Base-by-base conservation (phyloP, 2,797 vertebrate species). In the Onychomys torridus region DNA sequence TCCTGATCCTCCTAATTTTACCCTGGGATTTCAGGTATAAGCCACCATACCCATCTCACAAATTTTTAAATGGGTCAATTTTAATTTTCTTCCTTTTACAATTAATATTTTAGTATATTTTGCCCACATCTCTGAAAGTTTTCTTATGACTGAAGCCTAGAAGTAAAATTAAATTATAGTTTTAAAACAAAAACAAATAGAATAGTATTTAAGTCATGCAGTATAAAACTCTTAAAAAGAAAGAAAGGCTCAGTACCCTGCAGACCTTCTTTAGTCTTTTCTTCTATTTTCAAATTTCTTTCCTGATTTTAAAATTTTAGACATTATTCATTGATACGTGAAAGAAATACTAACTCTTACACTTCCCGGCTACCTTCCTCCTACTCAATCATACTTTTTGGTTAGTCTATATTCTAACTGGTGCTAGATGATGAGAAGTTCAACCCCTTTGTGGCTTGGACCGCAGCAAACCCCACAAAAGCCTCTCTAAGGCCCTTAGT, bases 41-140 rank as follows among this genome's bases (percentile, higher is more conserved):
- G 14, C 8, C 7, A n/a, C 5, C 57, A 27, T 2, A 46, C 19
- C 34, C 32, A 78, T n/a, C 61, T 79, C 61, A 40, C 61, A 67
- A 37, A 5, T 55, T 82, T 96, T 96, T 81, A 92, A 95, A 82
- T 77, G 43, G 29, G 76, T 82, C 69, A 75, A 29, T 61, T 93
- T 95, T 92, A 14, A 89, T 52, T 93, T 97, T 89, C 21, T 95
- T 94, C 25, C 49, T 91, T 96, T 95, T 75, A 96, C 29, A 95
- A 82, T 87, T 87, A 82, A 76, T 37, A 89, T 89, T 69, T 90
- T 81, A 93, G 65, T 92, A 89, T 55, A 37, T 73, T 34, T 94
- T 89, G 55, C 23, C 40, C 5, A 91, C 21, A 63, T 92, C n/a
- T 92, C 34, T 89, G 91, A 49, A 46, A 75, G 57, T 89, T 95